A percentile compares a stretch with the other conserved stretches of the same genome.
phyloP scores from a whole-genome alignment of 2,113 vertebrate species.

The Proterorhinus semilunaris region DNA sequence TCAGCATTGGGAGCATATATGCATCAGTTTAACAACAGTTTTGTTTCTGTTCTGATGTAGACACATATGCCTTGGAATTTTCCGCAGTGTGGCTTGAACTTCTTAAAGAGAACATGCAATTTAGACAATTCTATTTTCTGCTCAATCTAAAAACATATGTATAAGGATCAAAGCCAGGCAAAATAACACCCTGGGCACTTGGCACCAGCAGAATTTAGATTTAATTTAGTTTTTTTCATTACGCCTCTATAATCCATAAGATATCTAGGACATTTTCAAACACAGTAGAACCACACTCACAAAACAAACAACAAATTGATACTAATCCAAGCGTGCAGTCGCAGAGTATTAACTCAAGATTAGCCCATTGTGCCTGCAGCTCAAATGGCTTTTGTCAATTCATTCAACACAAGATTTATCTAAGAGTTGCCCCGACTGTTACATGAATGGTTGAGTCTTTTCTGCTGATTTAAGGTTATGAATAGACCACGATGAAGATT shows the following conservation, averaged over 20 bases:
- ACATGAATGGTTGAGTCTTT: slow-evolving; percentile 30
- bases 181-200: background rate
- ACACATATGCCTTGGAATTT: too few species aligned
- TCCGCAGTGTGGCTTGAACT: too few species aligned
- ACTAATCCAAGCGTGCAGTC: slow-evolving; percentile 51
- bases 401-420: slow-evolving; percentile 16
- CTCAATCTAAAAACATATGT: too few species aligned
- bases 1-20: too few species aligned
- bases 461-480: slow-evolving; percentile 34
- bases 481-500: slow-evolving; percentile 1
- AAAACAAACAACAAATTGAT: slow-evolving; percentile 46
- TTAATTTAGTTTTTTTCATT: background rate
- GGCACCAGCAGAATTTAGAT: too few species aligned
- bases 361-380: slow-evolving; percentile 46
- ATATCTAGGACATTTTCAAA: slow-evolving; percentile 13
- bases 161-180: too few species aligned
- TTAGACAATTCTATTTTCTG: too few species aligned
- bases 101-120: too few species aligned
- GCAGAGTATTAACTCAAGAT: slow-evolving; percentile 53
- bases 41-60: too few species aligned
- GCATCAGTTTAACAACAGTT: too few species aligned
- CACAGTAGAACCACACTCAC: slow-evolving; percentile 21
- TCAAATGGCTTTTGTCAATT: slow-evolving; percentile 28
- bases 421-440: slow-evolving; percentile 35
- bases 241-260: background rate